Evolutionary conservation across 2,797 vertebrate genomes (phyloP).

Genomic region (Jordanella pulchra): DNA sequence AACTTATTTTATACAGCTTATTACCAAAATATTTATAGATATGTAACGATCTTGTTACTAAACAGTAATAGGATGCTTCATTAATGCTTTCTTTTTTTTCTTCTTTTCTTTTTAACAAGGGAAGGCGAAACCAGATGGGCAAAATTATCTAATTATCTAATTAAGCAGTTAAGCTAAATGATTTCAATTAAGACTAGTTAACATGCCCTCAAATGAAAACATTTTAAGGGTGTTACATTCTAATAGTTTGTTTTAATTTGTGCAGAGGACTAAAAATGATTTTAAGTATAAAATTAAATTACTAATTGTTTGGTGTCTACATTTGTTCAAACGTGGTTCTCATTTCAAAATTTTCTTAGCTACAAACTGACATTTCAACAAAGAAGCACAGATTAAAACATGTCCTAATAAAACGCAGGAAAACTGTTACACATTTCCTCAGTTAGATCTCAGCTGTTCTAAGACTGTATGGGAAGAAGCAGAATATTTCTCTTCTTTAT

Average conservation of each 20-base stretch:
- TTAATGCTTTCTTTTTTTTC: neutral
- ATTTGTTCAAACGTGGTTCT: neutral
- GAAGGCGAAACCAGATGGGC: neutral
- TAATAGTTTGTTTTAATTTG: too few species aligned
- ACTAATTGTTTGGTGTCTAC: neutral
- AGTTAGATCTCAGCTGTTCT: neutral
- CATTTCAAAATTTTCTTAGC: neutral
- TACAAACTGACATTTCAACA: neutral
- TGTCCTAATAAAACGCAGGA: neutral
- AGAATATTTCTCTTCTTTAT: slow-evolving; percentile 25
- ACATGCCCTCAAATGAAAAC: too few species aligned
- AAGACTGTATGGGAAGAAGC: slow-evolving; percentile 7
- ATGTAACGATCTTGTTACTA: neutral
- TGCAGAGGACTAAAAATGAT: too few species aligned
- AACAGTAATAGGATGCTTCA: neutral
- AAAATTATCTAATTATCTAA: neutral
- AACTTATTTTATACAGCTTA: neutral
- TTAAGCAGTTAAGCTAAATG: too few species aligned
- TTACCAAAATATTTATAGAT: too few species aligned
- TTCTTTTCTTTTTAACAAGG: neutral
- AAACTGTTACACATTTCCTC: neutral
- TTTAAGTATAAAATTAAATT: too few species aligned
- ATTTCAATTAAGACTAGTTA: too few species aligned
- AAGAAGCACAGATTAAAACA: neutral
- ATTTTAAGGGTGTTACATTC: too few species aligned